Conservation (phyloP, 2,888 invertebrate species). For the Hydrotaea diabolus region DNA sequence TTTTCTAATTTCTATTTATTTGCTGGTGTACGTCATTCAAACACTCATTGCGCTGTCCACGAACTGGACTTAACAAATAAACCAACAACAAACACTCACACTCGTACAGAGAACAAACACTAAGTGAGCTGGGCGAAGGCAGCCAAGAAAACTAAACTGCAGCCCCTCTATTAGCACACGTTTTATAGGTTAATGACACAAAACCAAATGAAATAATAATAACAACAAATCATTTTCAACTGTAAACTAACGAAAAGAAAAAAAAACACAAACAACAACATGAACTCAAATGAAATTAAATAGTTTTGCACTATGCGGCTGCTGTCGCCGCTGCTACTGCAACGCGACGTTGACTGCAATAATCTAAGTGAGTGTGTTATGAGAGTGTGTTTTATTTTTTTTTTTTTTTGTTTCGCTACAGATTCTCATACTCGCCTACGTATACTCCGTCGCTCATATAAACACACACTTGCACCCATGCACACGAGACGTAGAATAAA, state of each 20-base stretch:
- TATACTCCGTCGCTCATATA: not conserved
- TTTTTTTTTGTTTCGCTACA: too few species aligned
- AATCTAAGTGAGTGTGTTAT: not conserved
- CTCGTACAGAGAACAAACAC: not conserved
- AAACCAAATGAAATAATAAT: conserved; percentile 66
- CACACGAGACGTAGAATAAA: not conserved
- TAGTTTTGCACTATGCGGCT: conserved; percentile 13
- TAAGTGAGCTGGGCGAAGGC: too few species aligned
- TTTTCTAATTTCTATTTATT: conserved; percentile 14
- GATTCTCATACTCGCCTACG: conserved; percentile 21
- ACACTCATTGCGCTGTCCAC: not conserved
- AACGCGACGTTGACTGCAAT: not conserved
- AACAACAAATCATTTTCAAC: conserved; percentile 52
- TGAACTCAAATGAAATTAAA: conserved; percentile 5
- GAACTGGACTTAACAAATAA: not conserved
- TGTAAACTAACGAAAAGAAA: conserved; percentile 50
- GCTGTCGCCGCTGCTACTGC: too few species aligned
- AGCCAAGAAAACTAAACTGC: conserved; percentile 31
- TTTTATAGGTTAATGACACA: conserved; percentile 80
- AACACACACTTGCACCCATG: not conserved
- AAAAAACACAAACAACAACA: conserved; percentile 49
- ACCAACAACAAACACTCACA: not conserved
- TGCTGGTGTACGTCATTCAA: not conserved
- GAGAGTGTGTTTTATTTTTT: not conserved
- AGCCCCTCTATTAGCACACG: conserved; percentile 59